Evolutionary conservation across 2,888 invertebrate genomes (phyloP), one percentile per base, ranked within the genome.

Genomic region (Craniophora ligustri): DNA sequence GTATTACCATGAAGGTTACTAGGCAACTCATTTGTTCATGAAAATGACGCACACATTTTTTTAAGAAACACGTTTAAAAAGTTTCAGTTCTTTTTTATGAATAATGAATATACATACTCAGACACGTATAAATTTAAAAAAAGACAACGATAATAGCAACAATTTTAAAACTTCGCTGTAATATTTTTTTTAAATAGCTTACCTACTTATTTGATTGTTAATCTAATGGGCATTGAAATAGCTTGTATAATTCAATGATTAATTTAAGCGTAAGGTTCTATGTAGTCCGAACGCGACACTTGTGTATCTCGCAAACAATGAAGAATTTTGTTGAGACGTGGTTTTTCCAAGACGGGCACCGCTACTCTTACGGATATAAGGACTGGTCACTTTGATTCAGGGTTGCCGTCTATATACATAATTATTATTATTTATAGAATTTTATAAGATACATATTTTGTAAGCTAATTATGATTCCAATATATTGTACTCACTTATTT

Each of bases 261-360:
- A 31, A 57, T 65, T 30, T 36, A 23, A 34, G 36, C 30, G 38
- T 68, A 49, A 55, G 28, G 14, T 15, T 35, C 38, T 56, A 39
- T 16, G 16, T 18, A 14, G 46, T 36, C 21, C 26, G 44, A 30
- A 26, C 26, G 54, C 66, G 50, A 51, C 61, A 46, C 26, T n/a
- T 23, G 50, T 48, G 11, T 35, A 10, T 42, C 28, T 6, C 28
- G 38, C 67, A 65, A 55, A 72, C 69, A 64, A 58, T 56, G 48
- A n/a, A n/a, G n/a, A 54, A 40, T 76, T 78, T 67, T 72, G 72
- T 75, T 72, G 60, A 70, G 67, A 63, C 44, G 51, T 63, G 84
- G 83, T 75, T 83, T 85, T 83, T 68, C 81, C 82, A 55, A 44
- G 46, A 64, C 46, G 58, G 62, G 44, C 60, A 46, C 46, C 59